Percentiles rank a stretch among this genome's conserved stretches.
Conservation (phyloP, 2,113 vertebrate species). For the Daubentonia madagascariensis region DNA sequence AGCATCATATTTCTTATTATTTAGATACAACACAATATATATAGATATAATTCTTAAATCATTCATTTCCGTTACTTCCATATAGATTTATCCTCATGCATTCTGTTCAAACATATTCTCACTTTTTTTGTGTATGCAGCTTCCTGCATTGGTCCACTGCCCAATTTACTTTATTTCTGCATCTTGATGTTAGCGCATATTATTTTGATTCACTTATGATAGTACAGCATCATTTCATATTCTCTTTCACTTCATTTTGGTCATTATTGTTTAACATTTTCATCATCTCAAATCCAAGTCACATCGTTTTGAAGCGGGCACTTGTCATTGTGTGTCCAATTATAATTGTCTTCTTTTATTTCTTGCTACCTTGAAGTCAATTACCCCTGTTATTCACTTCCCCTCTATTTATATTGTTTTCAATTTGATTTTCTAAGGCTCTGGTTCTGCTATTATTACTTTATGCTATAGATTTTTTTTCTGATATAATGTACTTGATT, state of each 20-base stretch:
- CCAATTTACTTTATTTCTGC: not conserved
- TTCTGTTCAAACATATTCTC: not conserved
- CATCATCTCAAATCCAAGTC: constrained; percentile 30
- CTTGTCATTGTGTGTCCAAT: not conserved
- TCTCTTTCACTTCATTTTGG: constrained; percentile 49
- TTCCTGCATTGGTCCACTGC: not conserved
- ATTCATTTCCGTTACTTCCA: not conserved
- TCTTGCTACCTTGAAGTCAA: constrained; percentile 46
- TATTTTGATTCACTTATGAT: constrained; percentile 35
- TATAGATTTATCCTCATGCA: not conserved
- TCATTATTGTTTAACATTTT: constrained; percentile 20
- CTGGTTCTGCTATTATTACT: constrained; percentile 48
- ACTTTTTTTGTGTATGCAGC: fast-evolving
- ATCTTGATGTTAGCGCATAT: not conserved
- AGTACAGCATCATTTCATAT: not conserved
- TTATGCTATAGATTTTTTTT: not conserved
- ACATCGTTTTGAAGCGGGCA: not conserved
- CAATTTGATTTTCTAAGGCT: constrained; percentile 48
- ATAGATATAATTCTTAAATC: not conserved
- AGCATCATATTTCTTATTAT: not conserved
- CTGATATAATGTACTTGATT: constrained; percentile 13
- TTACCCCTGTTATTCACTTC: constrained; percentile 47
- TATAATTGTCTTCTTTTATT: constrained; percentile 57
- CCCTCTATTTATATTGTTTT: constrained; percentile 9
- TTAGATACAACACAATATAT: not conserved